Base-by-base conservation (phyloP, 2,113 vertebrate species). In the Dicerorhinus sumatrensis region DNA sequence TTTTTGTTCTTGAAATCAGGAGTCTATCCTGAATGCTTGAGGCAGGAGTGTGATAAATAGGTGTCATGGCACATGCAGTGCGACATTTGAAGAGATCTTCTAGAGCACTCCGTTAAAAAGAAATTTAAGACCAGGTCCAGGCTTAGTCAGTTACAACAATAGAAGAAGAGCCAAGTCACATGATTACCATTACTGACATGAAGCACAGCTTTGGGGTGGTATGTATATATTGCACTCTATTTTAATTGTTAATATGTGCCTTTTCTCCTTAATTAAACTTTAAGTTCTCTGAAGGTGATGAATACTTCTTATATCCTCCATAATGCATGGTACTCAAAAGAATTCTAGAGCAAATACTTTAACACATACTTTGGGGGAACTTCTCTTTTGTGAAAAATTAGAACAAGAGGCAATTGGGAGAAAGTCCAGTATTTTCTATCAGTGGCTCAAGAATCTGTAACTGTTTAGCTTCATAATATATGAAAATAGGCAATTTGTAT, bases 311-410 rank as follows among this genome's bases (percentile, higher is more conserved):
- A 48, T 42, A 63, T 58, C 10, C 42, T 77, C 65, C 18, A 46
- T 87, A 87, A 82, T 63, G 42, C 27, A 33, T 42, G 29, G 16
- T n/a, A 23, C 0, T 29, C 33, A 73, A 73, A 90, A 76, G 12
- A 76, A 69, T 42, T 73, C 39, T 60, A 36, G 23, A 70, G 18
- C 2, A 90, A 96, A 86, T 72, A 31, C 13, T 31, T 39, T 33
- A 58, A 31, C 70, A 39, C 21, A 60, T 67, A 76, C 20, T 72
- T 73, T 70, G 16, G 25, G 16, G 21, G 33, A 82, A 75, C 21
- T 39, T 76, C n/a, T 75, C 76, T 80, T 65, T 58, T 80, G 11
- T 73, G 65, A 92, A 92, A 84, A n/a, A 54, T 70, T 82, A 86
- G 11, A 89, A 33, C 3, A 56, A 83, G 42, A 65, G 23, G 10